Evolutionary conservation across 2,888 invertebrate species (phyloP), one percentile per base, ranked within the genome.

Genomic region (Caenorhabditis macrosperma): DNA sequence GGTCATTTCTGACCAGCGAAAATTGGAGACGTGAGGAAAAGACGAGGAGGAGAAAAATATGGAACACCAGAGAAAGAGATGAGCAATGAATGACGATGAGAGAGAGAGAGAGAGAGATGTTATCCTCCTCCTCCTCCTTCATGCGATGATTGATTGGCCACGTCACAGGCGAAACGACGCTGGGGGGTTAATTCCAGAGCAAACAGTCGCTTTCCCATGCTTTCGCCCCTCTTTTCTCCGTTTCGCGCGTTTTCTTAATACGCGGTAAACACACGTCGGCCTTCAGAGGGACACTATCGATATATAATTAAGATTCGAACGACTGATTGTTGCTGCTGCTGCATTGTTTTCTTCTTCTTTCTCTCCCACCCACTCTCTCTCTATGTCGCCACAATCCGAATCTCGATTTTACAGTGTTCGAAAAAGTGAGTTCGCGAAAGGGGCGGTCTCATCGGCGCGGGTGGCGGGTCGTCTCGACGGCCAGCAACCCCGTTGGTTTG

Each of bases 401-500:
- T 61, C 61, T 46, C 48, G 46, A 26, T 38, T 44, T 71, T 78
- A 59, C 79, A 79, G 79, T 69, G 79, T 79, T 79, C 79, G 79
- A 63, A 78, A 78, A 78, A 78, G 78, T 72, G 78, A 78, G 72
- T 74, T 67, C 79, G 74, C 79, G 48, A 75, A 75, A 74, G 79
- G 79, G 79, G 79, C 79, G 79, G 74, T 74, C 55, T 74, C 74
- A 35, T 63, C 46, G 63, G 79, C 61, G 68, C 57, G 68, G 41
- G 63, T 63, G 68, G 68, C 68, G 64, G 64, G 69, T 59, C 59
- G 64, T 64, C 68, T 57, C 71, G 72, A 72, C 72, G 72, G 66
- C 59, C 69, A 71, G 48, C 61, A 66, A 46, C 74, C 74, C 63
- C 74, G 79, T 46, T 86, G 86, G 86, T 86, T 85, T 80, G 86